Evolutionary conservation across 2,797 vertebrate species (phyloP).

Genomic region (Anniella stebbinsi): DNA sequence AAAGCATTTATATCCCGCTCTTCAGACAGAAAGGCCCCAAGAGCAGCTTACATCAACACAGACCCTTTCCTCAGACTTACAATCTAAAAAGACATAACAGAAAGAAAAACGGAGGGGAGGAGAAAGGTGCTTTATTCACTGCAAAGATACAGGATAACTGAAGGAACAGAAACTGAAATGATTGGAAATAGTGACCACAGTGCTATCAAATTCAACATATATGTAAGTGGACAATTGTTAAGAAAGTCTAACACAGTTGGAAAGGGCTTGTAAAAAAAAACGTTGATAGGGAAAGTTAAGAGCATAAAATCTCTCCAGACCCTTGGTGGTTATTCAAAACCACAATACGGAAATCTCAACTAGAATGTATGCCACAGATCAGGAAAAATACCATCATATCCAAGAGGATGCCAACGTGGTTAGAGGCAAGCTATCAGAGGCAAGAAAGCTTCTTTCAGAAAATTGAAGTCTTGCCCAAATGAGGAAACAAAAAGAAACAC

Average conservation of each 20-base stretch:
- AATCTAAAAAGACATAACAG: background rate
- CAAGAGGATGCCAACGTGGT: background rate
- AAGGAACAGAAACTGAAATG: background rate
- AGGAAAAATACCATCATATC: background rate
- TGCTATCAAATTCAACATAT: background rate
- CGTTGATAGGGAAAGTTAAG: background rate
- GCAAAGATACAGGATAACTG: background rate
- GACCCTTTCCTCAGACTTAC: background rate
- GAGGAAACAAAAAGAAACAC: background rate
- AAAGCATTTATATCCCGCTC: background rate
- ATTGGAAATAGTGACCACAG: background rate
- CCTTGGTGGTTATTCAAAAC: background rate
- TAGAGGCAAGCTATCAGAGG: background rate
- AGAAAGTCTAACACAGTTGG: no score
- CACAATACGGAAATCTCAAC: background rate
- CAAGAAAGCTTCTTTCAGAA: background rate
- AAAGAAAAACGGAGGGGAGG: background rate
- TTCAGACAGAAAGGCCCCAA: background rate
- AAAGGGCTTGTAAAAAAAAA: background rate
- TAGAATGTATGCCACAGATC: no score
- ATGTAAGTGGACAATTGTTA: background rate
- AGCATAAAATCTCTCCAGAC: background rate
- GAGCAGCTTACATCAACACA: background rate
- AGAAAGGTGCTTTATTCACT: background rate
- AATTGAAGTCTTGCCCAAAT: background rate